Evolutionary conservation across 2,113 vertebrate genomes (phyloP).

Genomic region (Osmerus mordax): DNA sequence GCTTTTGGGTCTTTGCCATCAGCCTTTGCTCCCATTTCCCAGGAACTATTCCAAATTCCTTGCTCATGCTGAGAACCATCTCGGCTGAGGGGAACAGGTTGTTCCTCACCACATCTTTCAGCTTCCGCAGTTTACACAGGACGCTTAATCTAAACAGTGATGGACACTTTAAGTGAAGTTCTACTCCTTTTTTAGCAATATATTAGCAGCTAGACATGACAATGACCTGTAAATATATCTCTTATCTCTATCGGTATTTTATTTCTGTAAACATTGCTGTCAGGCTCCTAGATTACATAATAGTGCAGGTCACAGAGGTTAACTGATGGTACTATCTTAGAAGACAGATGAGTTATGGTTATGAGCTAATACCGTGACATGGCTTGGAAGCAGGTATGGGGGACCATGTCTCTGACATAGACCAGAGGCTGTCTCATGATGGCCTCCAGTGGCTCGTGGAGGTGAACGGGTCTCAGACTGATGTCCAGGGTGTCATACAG

Average conservation of each 20-base stretch:
- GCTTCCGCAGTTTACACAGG: constrained; percentile 59
- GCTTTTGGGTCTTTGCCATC: not conserved
- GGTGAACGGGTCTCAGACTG: constrained; percentile 64
- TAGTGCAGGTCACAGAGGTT: not conserved
- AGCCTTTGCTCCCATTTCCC: constrained; percentile 18
- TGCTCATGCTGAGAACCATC: constrained; percentile 74
- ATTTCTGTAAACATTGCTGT: too few species aligned
- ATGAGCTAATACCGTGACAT: constrained; percentile 69
- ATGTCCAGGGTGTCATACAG: constrained; percentile 74
- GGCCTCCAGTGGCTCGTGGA: constrained; percentile 61
- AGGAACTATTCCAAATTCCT: constrained; percentile 62
- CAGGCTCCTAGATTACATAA: too few species aligned
- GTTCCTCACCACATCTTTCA: constrained; percentile 65
- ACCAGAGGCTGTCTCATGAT: constrained; percentile 63
- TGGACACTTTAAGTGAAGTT: not conserved
- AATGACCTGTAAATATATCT: not conserved
- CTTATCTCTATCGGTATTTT: too few species aligned
- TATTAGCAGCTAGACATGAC: not conserved
- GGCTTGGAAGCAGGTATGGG: constrained; percentile 70
- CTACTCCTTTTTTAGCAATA: too few species aligned
- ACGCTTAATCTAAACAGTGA: constrained; percentile 64
- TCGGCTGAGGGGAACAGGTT: constrained; percentile 77
- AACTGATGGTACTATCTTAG: not conserved
- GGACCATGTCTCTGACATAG: constrained; percentile 67
- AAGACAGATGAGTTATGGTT: not conserved